Conservation (phyloP, 2,888 invertebrate species). For the Melipona beecheii region DNA sequence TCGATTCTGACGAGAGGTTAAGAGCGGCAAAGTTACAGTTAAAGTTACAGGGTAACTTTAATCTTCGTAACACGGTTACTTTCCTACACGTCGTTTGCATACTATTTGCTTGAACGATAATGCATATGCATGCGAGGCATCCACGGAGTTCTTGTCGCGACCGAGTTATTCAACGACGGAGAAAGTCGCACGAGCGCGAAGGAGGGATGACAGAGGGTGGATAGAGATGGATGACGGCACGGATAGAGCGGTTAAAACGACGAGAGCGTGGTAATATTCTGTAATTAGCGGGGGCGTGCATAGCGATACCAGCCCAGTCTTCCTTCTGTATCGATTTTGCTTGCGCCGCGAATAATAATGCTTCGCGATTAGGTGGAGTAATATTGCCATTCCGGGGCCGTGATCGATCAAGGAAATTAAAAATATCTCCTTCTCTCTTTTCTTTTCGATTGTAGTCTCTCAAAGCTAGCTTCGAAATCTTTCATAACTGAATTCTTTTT, state of each 20-base stretch:
- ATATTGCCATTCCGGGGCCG: neutral
- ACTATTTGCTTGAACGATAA: conserved; percentile 69
- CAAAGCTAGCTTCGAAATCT: neutral
- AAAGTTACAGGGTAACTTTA: conserved; percentile 20
- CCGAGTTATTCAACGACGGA: conserved; percentile 56
- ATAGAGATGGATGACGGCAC: conserved; percentile 32
- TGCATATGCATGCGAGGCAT: conserved; percentile 75
- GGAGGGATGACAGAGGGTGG: conserved; percentile 10
- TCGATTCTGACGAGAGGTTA: neutral
- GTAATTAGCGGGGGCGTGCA: conserved; percentile 68
- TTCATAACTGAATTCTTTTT: too few relatives aligned
- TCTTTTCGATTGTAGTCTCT: neutral
- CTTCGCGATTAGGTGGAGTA: conserved; percentile 10
- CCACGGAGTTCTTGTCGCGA: conserved; percentile 48
- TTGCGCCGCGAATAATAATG: conserved; percentile 49
- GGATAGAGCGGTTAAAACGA: conserved; percentile 36
- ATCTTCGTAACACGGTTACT: conserved; percentile 65
- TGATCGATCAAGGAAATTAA: conserved; percentile 30
- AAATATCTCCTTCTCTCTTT: neutral
- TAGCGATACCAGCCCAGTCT: conserved; percentile 14
- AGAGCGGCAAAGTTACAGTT: conserved; percentile 5
- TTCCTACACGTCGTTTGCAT: conserved; percentile 74
- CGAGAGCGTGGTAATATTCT: conserved; percentile 61
- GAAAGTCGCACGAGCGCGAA: conserved; percentile 38
- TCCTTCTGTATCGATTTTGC: conserved; percentile 55